Conservation (phyloP, 2,797 vertebrate species). For the Poecilia picta region DNA sequence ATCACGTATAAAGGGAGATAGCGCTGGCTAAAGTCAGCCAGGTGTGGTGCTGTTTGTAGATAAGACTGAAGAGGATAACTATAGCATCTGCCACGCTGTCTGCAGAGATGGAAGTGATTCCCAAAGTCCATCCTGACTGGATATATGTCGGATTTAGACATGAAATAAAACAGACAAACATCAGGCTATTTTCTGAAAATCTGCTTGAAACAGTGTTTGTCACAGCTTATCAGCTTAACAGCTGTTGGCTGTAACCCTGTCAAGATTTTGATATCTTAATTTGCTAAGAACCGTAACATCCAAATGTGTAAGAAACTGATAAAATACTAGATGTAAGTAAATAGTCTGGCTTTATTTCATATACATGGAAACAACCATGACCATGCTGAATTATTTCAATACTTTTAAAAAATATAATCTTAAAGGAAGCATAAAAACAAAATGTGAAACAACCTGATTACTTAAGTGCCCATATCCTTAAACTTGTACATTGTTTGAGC, state of each 20-base stretch:
- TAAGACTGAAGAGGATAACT: conserved; percentile 63
- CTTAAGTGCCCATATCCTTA: neutral
- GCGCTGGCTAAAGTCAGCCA: conserved; percentile 55
- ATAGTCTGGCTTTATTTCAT: neutral
- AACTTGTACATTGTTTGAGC: neutral
- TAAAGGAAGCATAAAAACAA: neutral
- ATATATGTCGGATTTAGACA: conserved; percentile 36
- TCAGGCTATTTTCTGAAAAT: conserved; percentile 35
- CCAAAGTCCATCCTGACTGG: conserved; percentile 29
- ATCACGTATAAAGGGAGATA: conserved; percentile 63
- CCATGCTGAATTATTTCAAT: neutral
- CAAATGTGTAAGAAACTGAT: neutral
- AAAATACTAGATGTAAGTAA: neutral
- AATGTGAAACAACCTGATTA: neutral
- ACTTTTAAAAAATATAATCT: neutral
- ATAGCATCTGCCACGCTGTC: conserved; percentile 60
- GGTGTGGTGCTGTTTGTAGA: conserved; percentile 64
- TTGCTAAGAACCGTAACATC: neutral
- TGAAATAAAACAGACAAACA: conserved; percentile 23
- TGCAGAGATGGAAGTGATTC: conserved; percentile 48
- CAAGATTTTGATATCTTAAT: conserved; percentile 18
- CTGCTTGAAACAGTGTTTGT: conserved; percentile 22
- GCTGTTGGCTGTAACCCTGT: conserved; percentile 10
- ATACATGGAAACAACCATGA: neutral
- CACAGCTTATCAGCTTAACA: conserved; percentile 28